Percentiles rank a stretch among this genome's conserved stretches.
Evolutionary conservation across 2,797 vertebrate species (phyloP).

Genomic region (Bryconaethiops microstoma): DNA sequence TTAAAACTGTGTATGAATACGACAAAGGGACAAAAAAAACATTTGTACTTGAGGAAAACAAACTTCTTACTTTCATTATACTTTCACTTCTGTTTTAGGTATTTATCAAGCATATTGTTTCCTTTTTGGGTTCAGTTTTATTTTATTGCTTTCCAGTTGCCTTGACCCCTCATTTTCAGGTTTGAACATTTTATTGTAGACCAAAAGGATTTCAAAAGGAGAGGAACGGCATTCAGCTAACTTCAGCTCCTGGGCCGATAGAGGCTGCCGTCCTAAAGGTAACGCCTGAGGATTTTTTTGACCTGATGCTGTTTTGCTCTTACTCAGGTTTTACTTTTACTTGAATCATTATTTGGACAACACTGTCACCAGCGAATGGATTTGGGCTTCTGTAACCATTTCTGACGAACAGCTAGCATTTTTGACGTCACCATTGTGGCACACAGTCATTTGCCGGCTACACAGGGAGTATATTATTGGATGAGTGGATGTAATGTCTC

Average conservation of each 20-base stretch:
- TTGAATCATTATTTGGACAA: not conserved
- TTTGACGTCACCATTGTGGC: slow-evolving; percentile 23
- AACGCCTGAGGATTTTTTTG: too few relatives aligned
- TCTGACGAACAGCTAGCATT: not conserved
- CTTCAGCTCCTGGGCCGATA: not conserved
- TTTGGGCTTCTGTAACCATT: not conserved
- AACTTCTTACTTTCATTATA: too few relatives aligned
- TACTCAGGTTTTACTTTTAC: not conserved
- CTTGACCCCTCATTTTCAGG: too few relatives aligned
- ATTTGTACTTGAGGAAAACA: too few relatives aligned
- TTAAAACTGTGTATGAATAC: too few relatives aligned
- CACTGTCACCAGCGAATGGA: not conserved
- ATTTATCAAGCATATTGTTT: too few relatives aligned
- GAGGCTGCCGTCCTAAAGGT: not conserved
- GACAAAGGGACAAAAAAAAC: too few relatives aligned
- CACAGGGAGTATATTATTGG: slow-evolving; percentile 25
- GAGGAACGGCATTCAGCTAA: not conserved
- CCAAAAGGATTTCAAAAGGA: too few relatives aligned
- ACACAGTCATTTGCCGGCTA: not conserved
- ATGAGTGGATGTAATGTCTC: slow-evolving; percentile 50
- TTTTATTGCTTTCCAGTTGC: too few relatives aligned
- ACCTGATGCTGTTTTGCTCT: not conserved
- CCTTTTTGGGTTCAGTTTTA: too few relatives aligned
- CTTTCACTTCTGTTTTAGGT: too few relatives aligned
- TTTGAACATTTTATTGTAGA: too few relatives aligned